Evolutionary conservation across 2,113 vertebrate genomes (phyloP).

Genomic region (Panthera leo): DNA sequence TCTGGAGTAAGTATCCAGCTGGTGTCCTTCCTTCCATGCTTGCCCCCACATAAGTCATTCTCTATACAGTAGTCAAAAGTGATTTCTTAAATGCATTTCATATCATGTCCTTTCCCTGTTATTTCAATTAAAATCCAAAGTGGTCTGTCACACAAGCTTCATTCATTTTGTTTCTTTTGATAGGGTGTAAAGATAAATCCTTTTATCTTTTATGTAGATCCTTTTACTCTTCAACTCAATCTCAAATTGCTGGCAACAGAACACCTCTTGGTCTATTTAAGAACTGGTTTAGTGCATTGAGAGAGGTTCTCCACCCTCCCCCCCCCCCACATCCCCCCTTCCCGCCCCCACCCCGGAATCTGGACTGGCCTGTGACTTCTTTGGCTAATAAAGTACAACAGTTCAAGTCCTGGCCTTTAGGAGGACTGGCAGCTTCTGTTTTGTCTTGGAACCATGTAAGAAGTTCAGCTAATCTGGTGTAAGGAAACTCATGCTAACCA

Average conservation of each 20-base stretch:
- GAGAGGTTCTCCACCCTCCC: background rate
- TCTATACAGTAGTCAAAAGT: background rate
- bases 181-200: background rate
- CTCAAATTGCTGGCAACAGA: background rate
- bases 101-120: background rate
- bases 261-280: background rate
- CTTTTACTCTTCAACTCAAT: background rate
- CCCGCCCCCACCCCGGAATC: background rate
- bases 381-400: background rate
- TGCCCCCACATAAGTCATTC: background rate
- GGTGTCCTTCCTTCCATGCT: background rate
- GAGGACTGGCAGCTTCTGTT: background rate
- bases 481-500: background rate
- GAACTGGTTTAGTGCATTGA: background rate
- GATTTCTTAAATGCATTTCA: background rate
- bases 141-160: background rate
- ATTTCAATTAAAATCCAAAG: background rate
- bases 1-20: background rate
- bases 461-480: background rate
- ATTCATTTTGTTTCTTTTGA: background rate
- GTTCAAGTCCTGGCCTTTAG: background rate
- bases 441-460: background rate
- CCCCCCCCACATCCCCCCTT: too few relatives aligned
- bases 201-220: background rate
- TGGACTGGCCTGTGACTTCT: background rate